Evolutionary conservation across 2,113 vertebrate species (phyloP).

Genomic region (Aspidoscelis tigris): DNA sequence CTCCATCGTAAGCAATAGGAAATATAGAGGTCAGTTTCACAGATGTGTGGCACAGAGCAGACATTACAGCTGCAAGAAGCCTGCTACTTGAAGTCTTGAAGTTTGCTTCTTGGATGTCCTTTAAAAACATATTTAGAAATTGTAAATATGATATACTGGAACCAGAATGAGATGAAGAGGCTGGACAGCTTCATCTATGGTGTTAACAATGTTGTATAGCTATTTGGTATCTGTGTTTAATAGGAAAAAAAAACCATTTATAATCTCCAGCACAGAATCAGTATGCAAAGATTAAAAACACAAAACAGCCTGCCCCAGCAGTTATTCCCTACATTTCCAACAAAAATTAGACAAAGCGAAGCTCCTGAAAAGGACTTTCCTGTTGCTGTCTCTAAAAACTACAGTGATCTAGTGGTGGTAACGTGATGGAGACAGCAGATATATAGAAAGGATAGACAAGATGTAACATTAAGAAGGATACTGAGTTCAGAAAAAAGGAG

Average conservation of each 20-base stretch:
- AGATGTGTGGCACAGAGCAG: constrained; percentile 94
- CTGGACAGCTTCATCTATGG: neutral
- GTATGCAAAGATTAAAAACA: neutral
- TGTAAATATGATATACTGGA: neutral
- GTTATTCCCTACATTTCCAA: neutral
- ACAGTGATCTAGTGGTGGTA: no score
- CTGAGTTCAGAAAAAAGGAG: neutral
- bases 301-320: neutral
- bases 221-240: neutral
- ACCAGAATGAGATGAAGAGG: no score
- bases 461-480: no score
- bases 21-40: constrained; percentile 97
- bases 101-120: constrained; percentile 98
- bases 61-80: constrained; percentile 97
- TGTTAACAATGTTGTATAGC: neutral
- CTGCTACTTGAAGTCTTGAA: constrained; percentile 97
- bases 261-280: neutral
- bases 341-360: no score
- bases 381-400: neutral
- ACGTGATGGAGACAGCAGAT: no score
- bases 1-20: constrained; percentile 96
- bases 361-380: neutral
- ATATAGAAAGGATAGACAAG: neutral
- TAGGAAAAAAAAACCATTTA: neutral
- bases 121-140: fast-evolving